Evolutionary conservation across 2,888 invertebrate species (phyloP), one percentile per base, ranked within the genome.

Genomic region (Brachypterus glaber): DNA sequence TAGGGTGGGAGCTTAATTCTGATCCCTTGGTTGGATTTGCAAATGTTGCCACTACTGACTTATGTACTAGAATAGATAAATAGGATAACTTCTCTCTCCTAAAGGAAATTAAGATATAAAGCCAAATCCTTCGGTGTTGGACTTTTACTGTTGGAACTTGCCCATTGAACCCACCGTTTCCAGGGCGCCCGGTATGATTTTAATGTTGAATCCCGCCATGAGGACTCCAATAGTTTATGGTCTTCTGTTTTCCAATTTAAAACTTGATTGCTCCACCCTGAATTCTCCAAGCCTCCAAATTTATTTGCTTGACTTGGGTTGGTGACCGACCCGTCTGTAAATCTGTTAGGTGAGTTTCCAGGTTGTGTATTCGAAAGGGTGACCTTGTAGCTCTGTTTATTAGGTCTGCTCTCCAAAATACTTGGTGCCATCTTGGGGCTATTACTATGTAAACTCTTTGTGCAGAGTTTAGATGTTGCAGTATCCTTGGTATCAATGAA

Each of bases 331-430:
- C 17, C 7, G 33, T 37, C 9, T 17, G 15, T 14, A 40, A 16
- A 24, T 44, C 47, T 17, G 38, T 13, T 13, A 44, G 39, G 17
- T 40, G 26, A 4, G 32, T 8, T 25, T 17, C 14, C 7, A 47
- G 26, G 17, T 48, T 35, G 9, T 25, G 32, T 5, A 46, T 30
- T 15, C 32, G 33, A 13, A 35, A 34, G 3, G 48, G 45, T 7
- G 40, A 21, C n/a, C 12, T 35, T 15, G 40, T 4, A 3, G 64
- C 66, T 33, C 58, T 35, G 18, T 30, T 8, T 38, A 44, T 49
- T 7, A 58, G 46, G 30, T 58, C 55, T 12, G 51, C 38, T 45
- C 47, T 29, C 54, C 57, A 58, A 40, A 52, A 58, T 4, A 48
- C 4, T 26, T 4, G n/a, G 3, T 26, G 3, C 26, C 26, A 26